A percentile compares a stretch with the other conserved stretches of the same genome.
These are phyloP conservation scores for Hippoglossus stenolepis DNA, from an alignment of 2,113 vertebrate species.

Conservation along the genomic window DNA sequence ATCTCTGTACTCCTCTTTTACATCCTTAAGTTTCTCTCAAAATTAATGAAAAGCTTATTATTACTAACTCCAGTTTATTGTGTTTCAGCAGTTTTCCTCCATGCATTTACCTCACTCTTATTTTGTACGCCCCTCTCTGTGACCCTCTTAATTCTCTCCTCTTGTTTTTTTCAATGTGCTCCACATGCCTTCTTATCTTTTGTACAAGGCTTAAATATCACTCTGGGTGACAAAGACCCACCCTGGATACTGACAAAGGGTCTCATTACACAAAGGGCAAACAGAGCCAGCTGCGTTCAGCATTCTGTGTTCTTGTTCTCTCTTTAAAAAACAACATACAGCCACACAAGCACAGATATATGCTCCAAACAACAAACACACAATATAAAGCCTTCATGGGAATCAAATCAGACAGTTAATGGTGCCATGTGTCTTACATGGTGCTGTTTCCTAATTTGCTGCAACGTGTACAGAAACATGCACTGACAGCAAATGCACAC, in stretches of 20 bases:
- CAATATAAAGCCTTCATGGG: neutral
- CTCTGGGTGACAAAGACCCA: slow-evolving; percentile 72
- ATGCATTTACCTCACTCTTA: neutral
- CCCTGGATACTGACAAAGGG: slow-evolving; percentile 59
- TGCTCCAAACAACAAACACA: neutral
- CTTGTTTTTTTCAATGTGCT: slow-evolving; percentile 24
- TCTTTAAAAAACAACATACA: neutral
- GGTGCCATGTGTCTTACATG: neutral
- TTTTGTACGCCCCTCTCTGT: neutral
- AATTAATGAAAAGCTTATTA: neutral
- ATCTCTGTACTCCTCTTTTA: neutral
- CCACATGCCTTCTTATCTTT: slow-evolving; percentile 43
- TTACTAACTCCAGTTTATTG: neutral
- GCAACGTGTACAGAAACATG: neutral
- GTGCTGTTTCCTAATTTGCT: too few relatives aligned
- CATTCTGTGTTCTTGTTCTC: neutral
- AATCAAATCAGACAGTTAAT: neutral
- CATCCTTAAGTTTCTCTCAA: neutral
- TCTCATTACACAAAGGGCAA: slow-evolving; percentile 73
- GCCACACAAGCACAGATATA: neutral
- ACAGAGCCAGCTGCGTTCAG: slow-evolving; percentile 64
- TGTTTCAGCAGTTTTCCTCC: neutral
- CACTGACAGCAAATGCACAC: neutral
- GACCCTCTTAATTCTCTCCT: neutral
- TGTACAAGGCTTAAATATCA: slow-evolving; percentile 70